Base-by-base conservation (phyloP, 2,113 vertebrate genomes). In the Salvelinus namaycush region DNA sequence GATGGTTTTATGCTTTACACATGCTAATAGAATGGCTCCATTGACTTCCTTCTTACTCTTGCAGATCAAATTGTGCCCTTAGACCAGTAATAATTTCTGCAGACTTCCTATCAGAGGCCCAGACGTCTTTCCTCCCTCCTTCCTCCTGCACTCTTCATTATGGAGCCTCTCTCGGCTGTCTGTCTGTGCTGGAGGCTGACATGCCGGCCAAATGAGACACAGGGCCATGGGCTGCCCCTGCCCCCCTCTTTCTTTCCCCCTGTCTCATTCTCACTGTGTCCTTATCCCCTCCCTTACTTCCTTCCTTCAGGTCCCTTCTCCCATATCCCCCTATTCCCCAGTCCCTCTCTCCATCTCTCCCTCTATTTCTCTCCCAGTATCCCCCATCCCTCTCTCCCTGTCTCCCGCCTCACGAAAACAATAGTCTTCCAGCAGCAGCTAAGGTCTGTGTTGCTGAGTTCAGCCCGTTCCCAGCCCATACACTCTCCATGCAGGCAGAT, bases 1-100 rank as follows among this genome's bases (percentile, higher is more conserved):
- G 80, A 88, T 86, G 86, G 88, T 86, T 90, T 89, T 85, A 79
- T 89, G 89, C 87, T 83, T 88, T 89, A 90, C 85, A 89, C 79
- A 82, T 83, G 78, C 83, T 92, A 91, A 92, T 89, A 87, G 86
- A 88, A 91, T 91, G 91, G 91, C 83, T 87, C 83, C 87, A 85
- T 92, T 84, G 89, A n/a, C n/a, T n/a, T n/a, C n/a, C n/a, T n/a
- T n/a, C n/a, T n/a, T n/a, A n/a, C n/a, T n/a, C n/a, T n/a, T n/a
- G n/a, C n/a, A n/a, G n/a, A n/a, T n/a, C n/a, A n/a, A n/a, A n/a
- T 80, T 88, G 84, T 88, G 84, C 88, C 88, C 85, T 89, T 84
- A 88, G 86, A 86, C 89, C 86, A 80, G 76, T 91, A 86, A 87
- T 81, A 57, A 76, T 77, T 80, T 82, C 70, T 77, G 68, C 71